Base-by-base conservation (phyloP, 2,797 vertebrate species). In the Tiaroga cobitis region DNA sequence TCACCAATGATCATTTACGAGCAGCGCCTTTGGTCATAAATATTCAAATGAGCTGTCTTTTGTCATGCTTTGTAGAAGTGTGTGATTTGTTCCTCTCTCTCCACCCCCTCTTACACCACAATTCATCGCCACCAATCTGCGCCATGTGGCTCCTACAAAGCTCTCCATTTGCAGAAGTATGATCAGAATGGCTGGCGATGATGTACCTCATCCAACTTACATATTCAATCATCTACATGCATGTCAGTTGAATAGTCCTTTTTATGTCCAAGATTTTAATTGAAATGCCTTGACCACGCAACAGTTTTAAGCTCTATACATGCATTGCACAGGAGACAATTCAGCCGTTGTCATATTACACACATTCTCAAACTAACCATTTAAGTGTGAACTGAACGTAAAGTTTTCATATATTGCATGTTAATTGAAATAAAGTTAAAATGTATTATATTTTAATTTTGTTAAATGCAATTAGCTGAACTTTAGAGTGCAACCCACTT, bases 41-140 rank as follows among this genome's bases (percentile, higher is more conserved):
- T 95, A 95, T 95, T 95, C 91, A 94, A 94, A 95, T 93, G 90
- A 94, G 93, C 93, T 91, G 90, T 93, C 89, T 91, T 92, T 90
- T 86, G 91, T 88, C 90, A 91, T 91, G 88, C 90, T 41, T 86
- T 87, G 90, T 91, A 90, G 90, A 91, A 91, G 92, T 74, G 46
- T 46, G 81, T 86, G 56, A 87, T 87, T 85, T 86, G 83, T 74
- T 83, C 83, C 63, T 77, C 24, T 46, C 63, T 76, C 77, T 91
- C 89, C 88, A 90, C 81, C 88, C 29, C 89, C 88, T 93, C 90
- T 89, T 91, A 54, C 63, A 67, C 78, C 90, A 92, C 92, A 93
- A 94, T 91, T 92, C 91, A 90, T 92, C 78, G 92, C 89, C 87
- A 89, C 87, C 92, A 89, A 86, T 92, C 89, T 88, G 91, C 19